Conservation (phyloP, 2,797 vertebrate genomes). For the Argyrosomus regius region DNA sequence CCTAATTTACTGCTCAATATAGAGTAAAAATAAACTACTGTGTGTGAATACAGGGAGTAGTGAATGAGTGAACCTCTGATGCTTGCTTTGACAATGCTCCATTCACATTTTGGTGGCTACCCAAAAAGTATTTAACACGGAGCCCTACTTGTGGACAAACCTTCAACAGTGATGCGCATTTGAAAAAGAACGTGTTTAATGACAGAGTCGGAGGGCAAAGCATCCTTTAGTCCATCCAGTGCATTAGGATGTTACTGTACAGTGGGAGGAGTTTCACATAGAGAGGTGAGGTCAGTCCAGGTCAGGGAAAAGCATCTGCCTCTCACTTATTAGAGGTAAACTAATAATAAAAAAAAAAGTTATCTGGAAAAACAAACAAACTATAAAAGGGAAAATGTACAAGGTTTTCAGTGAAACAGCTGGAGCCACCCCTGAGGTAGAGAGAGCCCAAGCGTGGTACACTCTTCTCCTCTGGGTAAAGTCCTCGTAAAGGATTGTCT, state of each 20-base stretch:
- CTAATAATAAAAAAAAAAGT: slow-evolving; percentile 39
- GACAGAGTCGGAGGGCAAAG: slow-evolving; percentile 29
- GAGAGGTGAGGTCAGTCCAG: slow-evolving; percentile 43
- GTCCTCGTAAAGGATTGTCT: slow-evolving; percentile 71
- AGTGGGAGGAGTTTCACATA: slow-evolving; percentile 29
- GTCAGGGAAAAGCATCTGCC: slow-evolving; percentile 35
- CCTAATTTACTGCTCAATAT: not conserved
- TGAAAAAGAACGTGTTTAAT: slow-evolving; percentile 70
- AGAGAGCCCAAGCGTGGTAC: slow-evolving; percentile 26
- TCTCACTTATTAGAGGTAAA: slow-evolving; percentile 47
- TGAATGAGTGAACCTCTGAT: not conserved
- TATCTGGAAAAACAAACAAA: slow-evolving; percentile 46
- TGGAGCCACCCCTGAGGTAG: slow-evolving; percentile 49
- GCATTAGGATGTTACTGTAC: slow-evolving; percentile 38
- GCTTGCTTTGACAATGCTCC: not conserved
- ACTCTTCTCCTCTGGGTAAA: slow-evolving; percentile 54
- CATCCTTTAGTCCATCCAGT: slow-evolving; percentile 21
- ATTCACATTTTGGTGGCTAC: not conserved
- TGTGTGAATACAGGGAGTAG: not conserved
- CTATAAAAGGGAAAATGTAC: slow-evolving; percentile 67
- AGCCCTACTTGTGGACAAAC: not conserved
- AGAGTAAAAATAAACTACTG: not conserved
- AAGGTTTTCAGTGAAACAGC: slow-evolving; percentile 57
- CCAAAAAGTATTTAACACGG: not conserved
- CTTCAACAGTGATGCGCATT: slow-evolving; percentile 8